Base-by-base conservation (phyloP, 2,888 invertebrate genomes). In the Augiades crinisus region DNA sequence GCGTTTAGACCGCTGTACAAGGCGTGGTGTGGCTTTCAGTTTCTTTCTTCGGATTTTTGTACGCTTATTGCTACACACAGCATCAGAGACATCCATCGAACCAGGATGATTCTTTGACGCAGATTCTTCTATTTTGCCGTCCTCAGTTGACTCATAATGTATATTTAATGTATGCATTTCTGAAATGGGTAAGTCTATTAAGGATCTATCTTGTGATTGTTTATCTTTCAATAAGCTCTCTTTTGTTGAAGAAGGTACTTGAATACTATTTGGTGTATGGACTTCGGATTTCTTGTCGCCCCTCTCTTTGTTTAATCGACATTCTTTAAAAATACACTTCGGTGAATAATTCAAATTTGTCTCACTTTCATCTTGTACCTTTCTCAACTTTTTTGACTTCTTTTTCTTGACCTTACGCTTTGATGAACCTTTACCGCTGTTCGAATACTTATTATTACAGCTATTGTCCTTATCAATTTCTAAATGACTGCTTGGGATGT, bases 381-480 rank as follows among this genome's bases (percentile, higher is more conserved):
- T 5, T 6, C 2, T 22, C 22, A 6, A 2, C 6, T 1, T 24
- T 24, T 24, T 24, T 8, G 2, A 8, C 24, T 8, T 24, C 24
- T n/a, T n/a, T 24, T 24, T 24, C 19, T 19, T 19, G 24, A 24
- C n/a, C n/a, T n/a, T n/a, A n/a, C n/a, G n/a, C n/a, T n/a, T n/a
- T n/a, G n/a, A n/a, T n/a, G n/a, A n/a, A n/a, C n/a, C n/a, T n/a
- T n/a, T n/a, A n/a, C n/a, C n/a, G n/a, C n/a, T n/a, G n/a, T n/a
- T n/a, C n/a, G n/a, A n/a, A n/a, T n/a, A n/a, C n/a, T n/a, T 24
- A n/a, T 41, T 41, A 27, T 41, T 41, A 27, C 41, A 41, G 21
- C 19, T 38, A 0, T 19, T 37, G 10, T 21, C 21, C 19, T 21
- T 12, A 6, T 38, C 41, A 38, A 14, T 10, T 21, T 37, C 13